Evolutionary conservation across 2,888 invertebrate genomes (phyloP), one percentile per base, ranked within the genome.

Genomic region (Eupithecia tripunctaria): DNA sequence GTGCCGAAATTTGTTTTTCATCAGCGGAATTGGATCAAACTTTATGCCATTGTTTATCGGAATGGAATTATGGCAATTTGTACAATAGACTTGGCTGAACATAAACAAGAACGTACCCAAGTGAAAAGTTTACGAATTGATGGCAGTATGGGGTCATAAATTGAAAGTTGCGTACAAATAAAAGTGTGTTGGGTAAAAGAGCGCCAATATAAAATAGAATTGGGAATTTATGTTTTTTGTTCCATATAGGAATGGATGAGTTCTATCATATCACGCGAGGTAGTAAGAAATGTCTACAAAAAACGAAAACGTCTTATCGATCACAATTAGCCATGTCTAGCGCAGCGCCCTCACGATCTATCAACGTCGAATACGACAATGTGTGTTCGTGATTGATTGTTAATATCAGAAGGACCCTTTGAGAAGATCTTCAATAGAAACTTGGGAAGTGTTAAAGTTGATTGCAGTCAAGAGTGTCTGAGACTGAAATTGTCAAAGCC

Each of bases 361-460:
- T 87, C 85, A 85, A 82, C 76, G 86, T 86, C 87, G 73, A 75
- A 70, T 72, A 75, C 79, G 79, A 80, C 81, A 79, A 76, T 78
- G 81, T 80, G 79, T 78, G 79, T 78, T 66, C 62, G 78, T 84
- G 85, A 86, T 87, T 84, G 85, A 85, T 85, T 81, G 81, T 82
- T 77, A 76, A 80, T 82, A 83, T 84, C 81, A 82, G 78, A 80
- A 78, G 80, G 72, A 67, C 47, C 70, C 71, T 75, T 76, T 72
- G 62, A 75, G 68, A 67, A 70, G 36, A 71, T 75, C 71, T 70
- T 71, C 47, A 67, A 59, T 65, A 59, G 70, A 71, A 60, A 70
- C 70, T 72, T 60, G 68, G 18, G 67, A 67, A 70, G 25, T 62
- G 63, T 62, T 75, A 60, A 60, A 66, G 65, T 66, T 66, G 68